phyloP scores from a whole-genome alignment of 2,888 invertebrate genomes.

The Drosophila dives region DNA sequence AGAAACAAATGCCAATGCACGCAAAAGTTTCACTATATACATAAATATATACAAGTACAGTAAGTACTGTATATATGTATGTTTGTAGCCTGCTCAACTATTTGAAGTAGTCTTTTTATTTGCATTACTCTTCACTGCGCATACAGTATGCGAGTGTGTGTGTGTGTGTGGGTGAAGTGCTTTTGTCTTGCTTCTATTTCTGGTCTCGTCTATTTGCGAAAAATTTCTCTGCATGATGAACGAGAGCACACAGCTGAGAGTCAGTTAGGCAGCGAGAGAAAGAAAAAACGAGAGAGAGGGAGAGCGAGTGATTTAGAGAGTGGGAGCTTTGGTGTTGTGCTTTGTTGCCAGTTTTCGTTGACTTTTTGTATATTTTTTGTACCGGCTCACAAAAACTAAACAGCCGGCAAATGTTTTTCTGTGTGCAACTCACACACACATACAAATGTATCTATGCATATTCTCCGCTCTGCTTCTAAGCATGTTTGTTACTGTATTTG shows the following conservation, averaged over 20 bases:
- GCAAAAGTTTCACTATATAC: conserved; percentile 48
- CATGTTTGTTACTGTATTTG: conserved; percentile 34
- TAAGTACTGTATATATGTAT: conserved; percentile 7
- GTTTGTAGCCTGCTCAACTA: conserved; percentile 37
- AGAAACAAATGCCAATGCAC: conserved; percentile 52
- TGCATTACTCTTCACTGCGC: conserved; percentile 52
- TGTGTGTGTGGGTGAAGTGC: conserved; percentile 57
- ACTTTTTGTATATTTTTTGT: conserved; percentile 52
- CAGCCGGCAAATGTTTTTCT: conserved; percentile 72
- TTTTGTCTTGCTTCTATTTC: conserved; percentile 60
- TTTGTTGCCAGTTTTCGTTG: conserved; percentile 60
- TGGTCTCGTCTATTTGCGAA: conserved; percentile 62
- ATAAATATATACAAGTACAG: conserved; percentile 6
- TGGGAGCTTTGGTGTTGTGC: conserved; percentile 33
- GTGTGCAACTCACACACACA: conserved; percentile 31
- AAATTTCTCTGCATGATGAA: conserved; percentile 51
- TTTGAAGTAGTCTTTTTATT: conserved; percentile 59
- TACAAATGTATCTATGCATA: background rate
- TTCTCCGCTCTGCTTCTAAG: conserved; percentile 31
- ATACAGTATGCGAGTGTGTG: conserved; percentile 23
- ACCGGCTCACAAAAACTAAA: conserved; percentile 73
- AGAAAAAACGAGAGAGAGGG: conserved; percentile 16
- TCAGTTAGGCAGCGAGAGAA: conserved; percentile 3
- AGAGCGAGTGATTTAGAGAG: conserved; percentile 21
- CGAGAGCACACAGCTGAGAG: conserved; percentile 46